Base-by-base conservation (phyloP, 2,888 invertebrate species). In the Nemotelus nigrinus region DNA sequence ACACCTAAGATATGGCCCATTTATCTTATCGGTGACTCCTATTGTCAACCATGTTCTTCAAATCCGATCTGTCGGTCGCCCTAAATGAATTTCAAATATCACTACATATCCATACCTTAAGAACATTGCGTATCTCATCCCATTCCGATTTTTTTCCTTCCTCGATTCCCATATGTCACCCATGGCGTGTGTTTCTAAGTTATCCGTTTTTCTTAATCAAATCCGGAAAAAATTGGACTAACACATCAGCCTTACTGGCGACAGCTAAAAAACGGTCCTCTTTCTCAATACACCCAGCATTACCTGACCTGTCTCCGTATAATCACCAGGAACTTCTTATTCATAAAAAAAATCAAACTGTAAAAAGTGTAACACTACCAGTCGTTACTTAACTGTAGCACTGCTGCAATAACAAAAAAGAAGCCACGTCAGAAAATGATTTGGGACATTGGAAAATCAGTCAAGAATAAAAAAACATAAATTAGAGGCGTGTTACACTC, bases 401-500 rank as follows among this genome's bases (percentile, higher is more conserved):
- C 25, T 25, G 25, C 25, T 25, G 25, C 25, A 25, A 25, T 25
- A 25, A 25, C 25, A 25, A 25, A 25, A 25, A 25, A 25, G 25
- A 25, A 25, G 25, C 25, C 1, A 39, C 39, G 8, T 39, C 67
- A 25, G 41, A 50, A 48, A 47, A 65, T 65, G 44, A 65, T 65
- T 44, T 7, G 58, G 77, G 74, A 25, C 67, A 74, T 48, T 10
- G 63, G 72, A 79, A 76, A 74, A 60, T 45, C 60, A 74, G 6
- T 60, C 74, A 74, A 74, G 74, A 60, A 68, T 45, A 68, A 68
- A 63, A 75, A 68, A 76, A 78, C 76, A 78, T 80, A 80, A 80
- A 80, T 80, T 80, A 80, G 78, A 78, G 80, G 80, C 80, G 80
- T 80, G 80, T 80, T 75, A 72, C 77, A 77, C 78, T 77, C 78